A percentile compares a stretch with the other conserved stretches of the same genome.
These are phyloP conservation scores for Manis javanica DNA, from an alignment of 2,797 vertebrate species.

Conservation along the genomic window DNA sequence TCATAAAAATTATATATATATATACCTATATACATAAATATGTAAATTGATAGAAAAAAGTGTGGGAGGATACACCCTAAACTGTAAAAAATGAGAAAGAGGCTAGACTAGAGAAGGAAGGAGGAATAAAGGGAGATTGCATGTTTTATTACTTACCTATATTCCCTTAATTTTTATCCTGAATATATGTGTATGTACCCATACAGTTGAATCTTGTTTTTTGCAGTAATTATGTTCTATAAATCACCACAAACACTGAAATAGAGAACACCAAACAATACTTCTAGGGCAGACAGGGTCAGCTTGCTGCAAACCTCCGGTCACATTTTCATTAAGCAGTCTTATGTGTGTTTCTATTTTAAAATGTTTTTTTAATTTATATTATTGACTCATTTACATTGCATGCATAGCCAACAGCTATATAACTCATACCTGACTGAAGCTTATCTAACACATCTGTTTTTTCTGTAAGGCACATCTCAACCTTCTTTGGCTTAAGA, in stretches of 20 bases:
- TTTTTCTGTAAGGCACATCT: not conserved
- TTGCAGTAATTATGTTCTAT: not conserved
- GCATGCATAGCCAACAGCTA: not conserved
- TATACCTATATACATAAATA: not conserved
- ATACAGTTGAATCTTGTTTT: not conserved
- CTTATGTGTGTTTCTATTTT: not conserved
- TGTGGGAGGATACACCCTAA: not conserved
- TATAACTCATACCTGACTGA: not conserved
- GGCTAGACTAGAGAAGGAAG: not conserved
- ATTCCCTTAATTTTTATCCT: not conserved
- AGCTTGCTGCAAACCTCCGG: not conserved
- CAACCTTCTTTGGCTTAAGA: not conserved
- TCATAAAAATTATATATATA: not conserved
- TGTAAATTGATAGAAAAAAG: not conserved
- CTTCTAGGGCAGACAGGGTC: not conserved
- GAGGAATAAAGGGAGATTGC: not conserved
- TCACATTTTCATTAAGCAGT: not conserved
- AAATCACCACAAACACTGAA: not conserved
- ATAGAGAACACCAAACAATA: too few relatives aligned
- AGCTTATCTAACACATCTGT: not conserved
- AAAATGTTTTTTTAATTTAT: not conserved
- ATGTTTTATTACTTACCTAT: not conserved
- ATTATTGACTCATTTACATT: not conserved
- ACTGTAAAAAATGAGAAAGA: not conserved
- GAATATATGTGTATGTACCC: too few relatives aligned